A percentile compares a stretch with the other conserved stretches of the same genome.
These are phyloP conservation scores for Ethmia dodecea DNA, from an alignment of 2,888 invertebrate species.

Conservation along the genomic window DNA sequence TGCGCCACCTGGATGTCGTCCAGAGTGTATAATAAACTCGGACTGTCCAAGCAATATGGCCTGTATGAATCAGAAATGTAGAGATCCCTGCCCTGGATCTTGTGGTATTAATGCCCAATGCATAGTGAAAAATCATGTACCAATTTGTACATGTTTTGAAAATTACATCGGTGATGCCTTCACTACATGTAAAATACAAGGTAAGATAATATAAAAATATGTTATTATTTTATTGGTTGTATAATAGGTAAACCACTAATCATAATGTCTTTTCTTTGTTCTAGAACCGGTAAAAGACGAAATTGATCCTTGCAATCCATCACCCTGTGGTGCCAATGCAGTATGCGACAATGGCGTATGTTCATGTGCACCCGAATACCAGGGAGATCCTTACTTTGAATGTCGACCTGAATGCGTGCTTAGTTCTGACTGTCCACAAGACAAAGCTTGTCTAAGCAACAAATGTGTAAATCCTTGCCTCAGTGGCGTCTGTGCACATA, in stretches of 20 bases:
- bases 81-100: constrained; percentile 89
- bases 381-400: constrained; percentile 82
- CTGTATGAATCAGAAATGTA: constrained; percentile 86
- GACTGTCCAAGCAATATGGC: constrained; percentile 87
- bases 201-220: constrained; percentile 39
- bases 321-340: constrained; percentile 82
- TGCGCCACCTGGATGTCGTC: constrained; percentile 83
- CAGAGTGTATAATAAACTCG: constrained; percentile 83
- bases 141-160: constrained; percentile 84
- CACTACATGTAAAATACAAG: constrained; percentile 73
- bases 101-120: constrained; percentile 83
- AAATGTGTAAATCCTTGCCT: constrained; percentile 85
- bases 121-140: constrained; percentile 83
- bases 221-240: not conserved
- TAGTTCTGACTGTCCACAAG: constrained; percentile 80
- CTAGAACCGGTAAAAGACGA: constrained; percentile 43
- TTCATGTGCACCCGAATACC: constrained; percentile 79
- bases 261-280: constrained; percentile 20
- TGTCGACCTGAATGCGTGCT: constrained; percentile 84
- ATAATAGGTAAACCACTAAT: not conserved
- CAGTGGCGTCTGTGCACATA: constrained; percentile 81
- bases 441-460: constrained; percentile 81
- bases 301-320: constrained; percentile 79
- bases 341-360: constrained; percentile 78
- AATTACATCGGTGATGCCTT: constrained; percentile 87